Evolutionary conservation across 2,888 invertebrate species (phyloP).

Genomic region (Tetragonisca angustula): DNA sequence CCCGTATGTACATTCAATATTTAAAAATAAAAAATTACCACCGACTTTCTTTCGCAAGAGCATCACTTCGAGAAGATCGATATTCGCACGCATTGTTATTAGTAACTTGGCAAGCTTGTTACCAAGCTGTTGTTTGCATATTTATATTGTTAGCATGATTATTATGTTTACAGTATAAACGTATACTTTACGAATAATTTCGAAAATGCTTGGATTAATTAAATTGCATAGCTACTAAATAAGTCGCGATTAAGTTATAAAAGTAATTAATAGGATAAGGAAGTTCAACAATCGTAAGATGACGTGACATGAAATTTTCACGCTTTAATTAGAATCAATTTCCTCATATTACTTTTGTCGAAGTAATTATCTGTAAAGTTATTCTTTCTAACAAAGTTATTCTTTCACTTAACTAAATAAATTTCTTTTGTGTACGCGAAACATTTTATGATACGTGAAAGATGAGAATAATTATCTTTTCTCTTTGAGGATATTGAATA

Average conservation of each 20-base stretch:
- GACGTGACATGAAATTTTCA: not conserved
- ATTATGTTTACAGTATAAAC: not conserved
- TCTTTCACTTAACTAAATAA: not conserved
- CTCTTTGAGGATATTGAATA: not conserved
- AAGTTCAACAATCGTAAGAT: not conserved
- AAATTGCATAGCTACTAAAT: too few relatives aligned
- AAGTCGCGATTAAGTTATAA: not conserved
- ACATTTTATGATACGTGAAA: not conserved
- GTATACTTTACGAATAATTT: not conserved
- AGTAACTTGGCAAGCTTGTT: not conserved
- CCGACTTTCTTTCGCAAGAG: not conserved
- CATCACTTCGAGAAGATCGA: not conserved
- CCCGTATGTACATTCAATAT: not conserved
- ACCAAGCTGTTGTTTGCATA: constrained; percentile 1
- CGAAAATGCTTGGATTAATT: not conserved
- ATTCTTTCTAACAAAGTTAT: not conserved
- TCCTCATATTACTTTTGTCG: not conserved
- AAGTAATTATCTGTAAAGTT: not conserved
- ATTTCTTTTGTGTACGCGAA: not conserved
- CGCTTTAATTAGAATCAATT: not conserved
- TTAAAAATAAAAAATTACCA: constrained; percentile 1
- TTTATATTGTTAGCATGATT: not conserved
- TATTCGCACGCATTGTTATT: not conserved
- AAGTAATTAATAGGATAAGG: not conserved
- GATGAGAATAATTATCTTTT: not conserved